Conservation (phyloP, 2,797 vertebrate species). For the Catharus ustulatus region DNA sequence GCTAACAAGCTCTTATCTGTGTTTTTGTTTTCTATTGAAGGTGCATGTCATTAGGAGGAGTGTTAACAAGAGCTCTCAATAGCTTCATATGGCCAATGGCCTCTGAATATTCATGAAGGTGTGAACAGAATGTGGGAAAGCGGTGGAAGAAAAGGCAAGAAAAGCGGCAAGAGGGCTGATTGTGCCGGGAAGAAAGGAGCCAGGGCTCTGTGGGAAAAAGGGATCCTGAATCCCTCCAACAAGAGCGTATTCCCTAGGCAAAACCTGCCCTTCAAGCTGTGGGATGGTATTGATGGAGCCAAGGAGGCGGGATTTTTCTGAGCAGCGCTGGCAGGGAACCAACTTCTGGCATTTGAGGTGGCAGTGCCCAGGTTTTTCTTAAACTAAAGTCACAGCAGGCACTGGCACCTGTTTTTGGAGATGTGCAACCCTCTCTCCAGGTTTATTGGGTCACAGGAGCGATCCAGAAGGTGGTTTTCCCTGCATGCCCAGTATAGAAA, state of each 20-base stretch:
- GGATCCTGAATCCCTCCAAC: conserved; percentile 17
- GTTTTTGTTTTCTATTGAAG: conserved; percentile 70
- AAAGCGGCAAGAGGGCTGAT: conserved; percentile 29
- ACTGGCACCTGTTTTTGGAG: neutral
- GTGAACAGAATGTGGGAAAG: conserved; percentile 69
- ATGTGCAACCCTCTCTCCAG: neutral
- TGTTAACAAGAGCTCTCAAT: conserved; percentile 73
- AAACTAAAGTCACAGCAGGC: neutral
- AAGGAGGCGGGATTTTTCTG: neutral
- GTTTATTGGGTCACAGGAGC: neutral
- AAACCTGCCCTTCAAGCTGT: conserved; percentile 28
- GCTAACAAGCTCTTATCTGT: conserved; percentile 71
- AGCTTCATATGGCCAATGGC: conserved; percentile 70
- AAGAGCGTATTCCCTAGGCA: conserved; percentile 21
- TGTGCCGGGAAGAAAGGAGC: conserved; percentile 39
- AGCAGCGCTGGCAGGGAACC: neutral
- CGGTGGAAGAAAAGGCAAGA: conserved; percentile 47
- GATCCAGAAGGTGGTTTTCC: neutral
- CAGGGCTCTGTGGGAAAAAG: conserved; percentile 41
- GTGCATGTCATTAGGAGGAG: conserved; percentile 65
- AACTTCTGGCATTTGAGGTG: neutral
- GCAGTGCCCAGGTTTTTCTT: neutral
- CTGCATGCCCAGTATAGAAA: neutral
- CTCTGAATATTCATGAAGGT: conserved; percentile 79
- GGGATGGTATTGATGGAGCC: neutral